phyloP scores from a whole-genome alignment of 2,797 vertebrate species.

The Chelon labrosus region DNA sequence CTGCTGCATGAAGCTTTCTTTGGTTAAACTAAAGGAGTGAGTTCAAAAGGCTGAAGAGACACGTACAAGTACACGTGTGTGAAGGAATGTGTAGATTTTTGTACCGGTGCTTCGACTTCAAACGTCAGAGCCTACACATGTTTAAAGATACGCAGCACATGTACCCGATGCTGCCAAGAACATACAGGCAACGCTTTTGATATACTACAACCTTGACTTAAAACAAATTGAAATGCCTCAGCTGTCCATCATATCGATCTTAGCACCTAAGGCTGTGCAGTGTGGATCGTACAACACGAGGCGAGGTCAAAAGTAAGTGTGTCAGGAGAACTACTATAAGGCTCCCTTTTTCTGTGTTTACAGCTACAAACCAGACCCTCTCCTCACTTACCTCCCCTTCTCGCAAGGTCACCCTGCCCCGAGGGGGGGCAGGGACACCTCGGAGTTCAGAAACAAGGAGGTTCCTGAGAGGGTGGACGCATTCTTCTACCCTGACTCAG shows the following conservation, averaged over 20 bases:
- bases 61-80: slow-evolving; percentile 23
- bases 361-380: not conserved
- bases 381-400: slow-evolving; percentile 5
- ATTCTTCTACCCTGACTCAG: slow-evolving; percentile 54
- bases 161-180: slow-evolving; percentile 37
- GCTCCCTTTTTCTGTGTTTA: slow-evolving; percentile 20
- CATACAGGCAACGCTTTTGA: slow-evolving; percentile 5
- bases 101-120: slow-evolving; percentile 27
- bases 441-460: slow-evolving; percentile 30
- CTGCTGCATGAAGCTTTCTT: slow-evolving; percentile 5
- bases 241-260: not conserved
- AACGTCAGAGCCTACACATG: slow-evolving; percentile 12
- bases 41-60: slow-evolving; percentile 39
- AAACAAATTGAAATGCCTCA: slow-evolving; percentile 44
- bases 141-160: slow-evolving; percentile 36
- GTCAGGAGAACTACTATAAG: not conserved
- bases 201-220: slow-evolving; percentile 30
- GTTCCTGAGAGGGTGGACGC: slow-evolving; percentile 26
- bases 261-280: slow-evolving; percentile 6
- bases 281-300: not conserved
- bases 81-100: slow-evolving; percentile 46
- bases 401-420: slow-evolving; percentile 20
- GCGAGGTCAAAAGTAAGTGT: slow-evolving; percentile 4
- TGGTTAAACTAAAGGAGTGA: slow-evolving; percentile 4
- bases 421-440: slow-evolving; percentile 13